A percentile compares a stretch with the other conserved stretches of the same genome.
Conservation (phyloP, 64 coral and sea anemone genomes). For the Catalaphyllia jardinei region DNA sequence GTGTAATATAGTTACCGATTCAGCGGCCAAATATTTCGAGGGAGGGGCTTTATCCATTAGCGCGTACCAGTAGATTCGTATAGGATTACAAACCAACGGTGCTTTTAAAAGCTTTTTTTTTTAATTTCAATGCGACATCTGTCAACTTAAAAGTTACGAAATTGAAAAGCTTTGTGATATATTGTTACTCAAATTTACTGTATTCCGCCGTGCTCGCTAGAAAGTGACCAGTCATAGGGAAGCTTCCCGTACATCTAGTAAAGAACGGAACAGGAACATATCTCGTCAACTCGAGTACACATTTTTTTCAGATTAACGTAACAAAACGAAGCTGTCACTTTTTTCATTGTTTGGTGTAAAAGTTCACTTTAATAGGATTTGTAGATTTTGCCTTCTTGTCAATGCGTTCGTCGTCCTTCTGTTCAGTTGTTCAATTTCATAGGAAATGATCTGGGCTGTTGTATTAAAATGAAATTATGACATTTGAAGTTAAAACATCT, state of each 20-base stretch:
- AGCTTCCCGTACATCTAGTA: not conserved
- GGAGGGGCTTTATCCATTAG: slow-evolving; percentile 42
- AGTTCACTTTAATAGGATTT: not conserved
- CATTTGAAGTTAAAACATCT: slow-evolving; percentile 14
- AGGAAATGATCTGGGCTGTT: not conserved
- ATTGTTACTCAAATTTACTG: not conserved
- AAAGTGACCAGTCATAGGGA: not conserved
- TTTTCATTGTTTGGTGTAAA: not conserved
- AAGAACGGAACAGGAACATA: not conserved
- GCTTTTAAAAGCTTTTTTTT: slow-evolving; percentile 7
- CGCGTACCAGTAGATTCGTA: slow-evolving; percentile 10
- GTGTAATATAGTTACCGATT: slow-evolving; percentile 38
- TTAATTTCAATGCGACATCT: slow-evolving; percentile 18
- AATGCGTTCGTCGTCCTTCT: not conserved
- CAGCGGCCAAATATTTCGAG: slow-evolving; percentile 10
- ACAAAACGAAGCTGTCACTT: not conserved
- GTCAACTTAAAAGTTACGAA: slow-evolving; percentile 12
- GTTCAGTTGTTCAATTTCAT: not conserved
- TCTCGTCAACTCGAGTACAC: not conserved
- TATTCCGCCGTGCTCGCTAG: not conserved
- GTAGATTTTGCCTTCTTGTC: not conserved
- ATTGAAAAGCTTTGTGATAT: slow-evolving; percentile 17
- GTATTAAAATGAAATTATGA: not conserved
- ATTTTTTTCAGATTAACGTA: slow-evolving; percentile 9
- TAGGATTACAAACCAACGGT: not conserved